Evolutionary conservation across 2,113 vertebrate species (phyloP).

Genomic region (Urocolius indicus): DNA sequence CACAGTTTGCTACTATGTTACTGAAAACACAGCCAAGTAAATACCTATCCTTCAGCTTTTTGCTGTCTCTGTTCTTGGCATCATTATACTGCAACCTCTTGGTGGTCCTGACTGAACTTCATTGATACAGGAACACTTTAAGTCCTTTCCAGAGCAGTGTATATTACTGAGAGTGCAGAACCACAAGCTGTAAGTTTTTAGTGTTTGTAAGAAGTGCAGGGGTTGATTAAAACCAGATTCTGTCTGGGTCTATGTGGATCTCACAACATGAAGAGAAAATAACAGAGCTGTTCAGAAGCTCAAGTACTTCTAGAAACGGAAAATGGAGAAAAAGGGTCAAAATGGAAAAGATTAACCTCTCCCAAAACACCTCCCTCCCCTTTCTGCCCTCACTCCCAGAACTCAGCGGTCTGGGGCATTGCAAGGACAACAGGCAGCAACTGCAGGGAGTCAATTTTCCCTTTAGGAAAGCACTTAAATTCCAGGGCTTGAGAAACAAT

Average conservation of each 20-base stretch:
- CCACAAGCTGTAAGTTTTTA: not conserved
- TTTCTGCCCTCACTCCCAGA: not conserved
- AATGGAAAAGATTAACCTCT: not conserved
- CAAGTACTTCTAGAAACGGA: not conserved
- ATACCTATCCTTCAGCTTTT: not conserved
- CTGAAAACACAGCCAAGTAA: not conserved
- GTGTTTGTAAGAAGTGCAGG: not conserved
- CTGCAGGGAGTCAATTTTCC: not conserved
- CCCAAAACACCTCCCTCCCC: not conserved
- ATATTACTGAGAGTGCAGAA: not conserved
- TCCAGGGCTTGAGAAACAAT: not conserved
- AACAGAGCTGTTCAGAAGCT: not conserved
- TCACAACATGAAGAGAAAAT: not conserved
- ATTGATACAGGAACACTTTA: not conserved
- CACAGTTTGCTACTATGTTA: not conserved
- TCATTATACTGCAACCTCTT: not conserved
- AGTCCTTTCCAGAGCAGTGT: not conserved
- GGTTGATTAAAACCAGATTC: not conserved
- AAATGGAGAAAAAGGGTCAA: not conserved
- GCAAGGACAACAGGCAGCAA: not conserved
- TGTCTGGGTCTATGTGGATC: not conserved
- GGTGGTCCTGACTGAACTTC: not conserved
- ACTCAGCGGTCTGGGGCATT: not conserved
- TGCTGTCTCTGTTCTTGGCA: not conserved
- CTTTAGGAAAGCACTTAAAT: not conserved